phyloP scores from a whole-genome alignment of 1,140 invertebrate genomes.

The Brachionus rotundiformis region DNA sequence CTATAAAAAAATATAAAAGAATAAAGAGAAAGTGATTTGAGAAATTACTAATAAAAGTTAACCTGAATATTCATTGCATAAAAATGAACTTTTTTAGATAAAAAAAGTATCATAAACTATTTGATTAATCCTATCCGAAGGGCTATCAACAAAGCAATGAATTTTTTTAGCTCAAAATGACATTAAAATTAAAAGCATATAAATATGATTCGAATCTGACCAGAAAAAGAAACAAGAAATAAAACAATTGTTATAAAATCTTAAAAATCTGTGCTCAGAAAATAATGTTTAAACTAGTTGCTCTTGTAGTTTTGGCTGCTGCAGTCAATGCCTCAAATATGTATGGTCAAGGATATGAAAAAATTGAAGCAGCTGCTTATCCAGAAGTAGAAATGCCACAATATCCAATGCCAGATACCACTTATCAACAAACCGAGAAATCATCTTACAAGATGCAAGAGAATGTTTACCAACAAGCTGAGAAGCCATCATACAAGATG shows the following conservation, averaged over 20 bases:
- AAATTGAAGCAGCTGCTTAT: neutral
- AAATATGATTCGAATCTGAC: no score
- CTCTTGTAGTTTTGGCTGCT: neutral
- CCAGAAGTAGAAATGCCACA: neutral
- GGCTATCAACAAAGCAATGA: neutral
- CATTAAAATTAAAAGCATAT: neutral
- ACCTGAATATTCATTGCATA: neutral
- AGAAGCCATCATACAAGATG: neutral
- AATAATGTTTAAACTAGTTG: neutral
- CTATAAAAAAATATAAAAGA: no score
- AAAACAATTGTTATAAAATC: neutral
- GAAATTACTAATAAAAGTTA: neutral
- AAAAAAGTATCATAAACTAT: neutral
- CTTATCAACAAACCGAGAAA: neutral
- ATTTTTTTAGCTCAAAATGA: neutral
- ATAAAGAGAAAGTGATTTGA: neutral
- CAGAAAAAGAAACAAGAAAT: neutral
- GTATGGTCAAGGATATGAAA: neutral
- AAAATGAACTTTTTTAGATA: neutral
- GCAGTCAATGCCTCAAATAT: neutral
- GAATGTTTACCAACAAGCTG: neutral
- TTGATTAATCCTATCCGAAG: neutral
- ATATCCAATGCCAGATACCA: neutral
- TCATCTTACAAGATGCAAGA: neutral
- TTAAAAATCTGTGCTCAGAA: neutral